These are phyloP conservation scores for Tinamus guttatus DNA, from an alignment of 2,113 vertebrate species.

Conservation along the genomic window DNA sequence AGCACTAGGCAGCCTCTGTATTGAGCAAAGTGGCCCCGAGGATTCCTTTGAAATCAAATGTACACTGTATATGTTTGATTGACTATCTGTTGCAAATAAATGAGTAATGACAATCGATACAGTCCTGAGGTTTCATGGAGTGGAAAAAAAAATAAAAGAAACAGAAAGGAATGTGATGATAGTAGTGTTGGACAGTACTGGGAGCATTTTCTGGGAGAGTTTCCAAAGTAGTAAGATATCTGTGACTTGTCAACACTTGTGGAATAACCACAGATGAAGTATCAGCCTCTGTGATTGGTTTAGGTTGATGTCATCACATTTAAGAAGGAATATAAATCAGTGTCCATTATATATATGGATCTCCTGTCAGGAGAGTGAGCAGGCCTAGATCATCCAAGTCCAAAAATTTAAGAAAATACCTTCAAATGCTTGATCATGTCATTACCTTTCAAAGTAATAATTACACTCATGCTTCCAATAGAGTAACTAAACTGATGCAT, in stretches of 20 bases:
- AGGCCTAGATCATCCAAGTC: neutral
- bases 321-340: neutral
- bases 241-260: neutral
- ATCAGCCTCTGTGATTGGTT: neutral
- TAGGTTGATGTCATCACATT: neutral
- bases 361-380: accelerated
- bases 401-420: neutral
- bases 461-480: neutral
- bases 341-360: neutral
- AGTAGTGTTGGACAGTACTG: neutral
- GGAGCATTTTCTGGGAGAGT: neutral
- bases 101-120: neutral
- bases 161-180: neutral
- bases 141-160: neutral
- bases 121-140: neutral
- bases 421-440: neutral
- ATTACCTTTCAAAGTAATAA: neutral
- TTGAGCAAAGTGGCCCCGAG: neutral
- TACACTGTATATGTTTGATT: neutral
- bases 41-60: neutral
- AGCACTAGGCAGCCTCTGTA: neutral
- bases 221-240: neutral
- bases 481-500: neutral
- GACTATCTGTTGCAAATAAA: neutral
- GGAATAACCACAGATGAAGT: neutral